A percentile compares a stretch with the other conserved stretches of the same genome.
Conservation (phyloP, 2,113 vertebrate genomes). For the Okapia johnstoni region DNA sequence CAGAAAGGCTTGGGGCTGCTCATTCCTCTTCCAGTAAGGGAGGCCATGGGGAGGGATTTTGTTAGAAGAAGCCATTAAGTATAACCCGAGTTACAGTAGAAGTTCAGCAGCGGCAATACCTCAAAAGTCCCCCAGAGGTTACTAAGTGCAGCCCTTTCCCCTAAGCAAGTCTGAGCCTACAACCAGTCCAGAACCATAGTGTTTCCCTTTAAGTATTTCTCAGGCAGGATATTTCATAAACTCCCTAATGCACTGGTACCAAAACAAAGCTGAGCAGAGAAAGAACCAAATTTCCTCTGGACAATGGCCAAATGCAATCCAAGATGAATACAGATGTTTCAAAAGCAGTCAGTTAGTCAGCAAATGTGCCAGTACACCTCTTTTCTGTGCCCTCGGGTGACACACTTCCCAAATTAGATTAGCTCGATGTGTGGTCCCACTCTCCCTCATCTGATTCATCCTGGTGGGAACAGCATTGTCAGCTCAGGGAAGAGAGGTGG, state of each 20-base stretch:
- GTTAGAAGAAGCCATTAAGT: conserved; percentile 35
- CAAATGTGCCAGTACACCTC: background rate
- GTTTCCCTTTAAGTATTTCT: conserved; percentile 18
- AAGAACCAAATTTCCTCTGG: conserved; percentile 38
- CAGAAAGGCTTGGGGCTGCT: conserved; percentile 10
- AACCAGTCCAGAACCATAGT: background rate
- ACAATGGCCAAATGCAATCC: background rate
- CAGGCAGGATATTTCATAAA: conserved; percentile 29
- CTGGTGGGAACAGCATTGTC: background rate
- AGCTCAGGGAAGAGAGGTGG: background rate
- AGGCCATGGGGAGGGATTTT: conserved; percentile 47
- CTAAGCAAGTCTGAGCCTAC: background rate
- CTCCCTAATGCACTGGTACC: background rate
- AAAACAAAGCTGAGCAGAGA: conserved; percentile 23
- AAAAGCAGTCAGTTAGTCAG: conserved; percentile 31
- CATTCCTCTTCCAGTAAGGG: conserved; percentile 19
- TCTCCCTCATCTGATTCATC: conserved; percentile 6
- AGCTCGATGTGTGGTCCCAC: background rate
- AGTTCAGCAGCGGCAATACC: conserved; percentile 35
- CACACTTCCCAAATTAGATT: conserved; percentile 35
- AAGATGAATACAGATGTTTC: conserved; percentile 37
- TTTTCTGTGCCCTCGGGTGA: background rate
- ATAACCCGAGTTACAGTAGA: conserved; percentile 24
- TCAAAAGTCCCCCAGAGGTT: background rate
- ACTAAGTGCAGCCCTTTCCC: background rate